phyloP scores from a whole-genome alignment of 1,140 invertebrate genomes.

The Eueides isabella region DNA sequence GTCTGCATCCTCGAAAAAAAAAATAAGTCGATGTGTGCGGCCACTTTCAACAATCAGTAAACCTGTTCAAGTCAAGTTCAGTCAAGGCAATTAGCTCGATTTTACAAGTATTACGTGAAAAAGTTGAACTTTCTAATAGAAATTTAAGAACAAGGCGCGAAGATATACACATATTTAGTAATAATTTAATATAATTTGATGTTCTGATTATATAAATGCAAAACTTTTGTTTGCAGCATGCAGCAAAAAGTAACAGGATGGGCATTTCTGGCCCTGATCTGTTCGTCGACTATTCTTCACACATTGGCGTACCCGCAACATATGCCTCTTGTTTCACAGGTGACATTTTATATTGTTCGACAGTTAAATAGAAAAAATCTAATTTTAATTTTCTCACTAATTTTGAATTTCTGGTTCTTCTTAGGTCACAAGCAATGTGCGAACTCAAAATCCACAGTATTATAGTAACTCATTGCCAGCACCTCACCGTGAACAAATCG shows the following conservation, averaged over 20 bases:
- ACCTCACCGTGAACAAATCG: constrained; percentile 56
- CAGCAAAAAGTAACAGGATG: constrained; percentile 80
- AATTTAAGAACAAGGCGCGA: background rate
- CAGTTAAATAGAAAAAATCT: background rate
- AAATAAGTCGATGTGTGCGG: constrained; percentile 49
- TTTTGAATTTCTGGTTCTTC: constrained; percentile 34
- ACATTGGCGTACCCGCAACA: constrained; percentile 83
- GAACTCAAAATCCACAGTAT: constrained; percentile 81
- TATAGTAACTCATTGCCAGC: constrained; percentile 73
- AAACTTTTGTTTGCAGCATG: constrained; percentile 61
- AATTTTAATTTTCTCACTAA: background rate
- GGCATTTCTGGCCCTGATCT: constrained; percentile 81
- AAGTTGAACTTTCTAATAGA: constrained; percentile 71
- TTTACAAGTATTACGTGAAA: constrained; percentile 49
- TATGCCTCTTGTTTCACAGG: constrained; percentile 76
- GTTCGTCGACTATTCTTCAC: constrained; percentile 81
- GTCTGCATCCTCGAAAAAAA: constrained; percentile 64
- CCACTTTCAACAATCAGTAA: constrained; percentile 73
- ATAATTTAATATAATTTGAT: background rate
- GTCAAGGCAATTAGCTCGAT: constrained; percentile 70
- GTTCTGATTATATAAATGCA: background rate
- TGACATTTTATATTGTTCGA: constrained; percentile 36
- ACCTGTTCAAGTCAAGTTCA: no score
- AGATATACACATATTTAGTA: background rate
- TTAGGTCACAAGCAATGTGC: constrained; percentile 75